A percentile compares a stretch with the other conserved stretches of the same genome.
phyloP scores from a whole-genome alignment of 64 coral and sea anemone species.

The Orbicella faveolata region DNA sequence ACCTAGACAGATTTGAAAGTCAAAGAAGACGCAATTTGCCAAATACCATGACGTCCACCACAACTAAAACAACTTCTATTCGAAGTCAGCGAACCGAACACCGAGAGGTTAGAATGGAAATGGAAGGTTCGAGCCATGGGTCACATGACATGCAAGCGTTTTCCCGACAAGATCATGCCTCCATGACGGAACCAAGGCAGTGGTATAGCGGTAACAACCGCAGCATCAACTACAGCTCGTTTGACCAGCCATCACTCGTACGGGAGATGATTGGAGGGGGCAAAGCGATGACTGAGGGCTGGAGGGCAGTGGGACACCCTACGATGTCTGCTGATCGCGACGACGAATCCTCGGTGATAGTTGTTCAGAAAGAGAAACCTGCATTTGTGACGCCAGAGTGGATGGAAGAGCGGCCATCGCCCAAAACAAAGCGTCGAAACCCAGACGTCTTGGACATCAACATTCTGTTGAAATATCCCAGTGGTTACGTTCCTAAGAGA shows the following conservation, averaged over 20 bases:
- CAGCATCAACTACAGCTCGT: background rate
- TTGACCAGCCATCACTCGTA: background rate
- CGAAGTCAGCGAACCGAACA: background rate
- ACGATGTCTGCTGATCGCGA: background rate
- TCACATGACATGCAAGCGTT: conserved; percentile 4
- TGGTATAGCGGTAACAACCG: background rate
- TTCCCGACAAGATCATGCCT: background rate
- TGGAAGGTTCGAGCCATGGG: background rate
- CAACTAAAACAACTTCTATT: background rate
- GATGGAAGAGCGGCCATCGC: conserved; percentile 1
- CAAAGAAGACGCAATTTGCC: background rate
- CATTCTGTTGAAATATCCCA: conserved; percentile 12
- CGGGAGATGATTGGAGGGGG: background rate
- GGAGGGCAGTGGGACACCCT: background rate
- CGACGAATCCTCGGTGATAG: background rate
- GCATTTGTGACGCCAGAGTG: background rate
- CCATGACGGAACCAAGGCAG: background rate
- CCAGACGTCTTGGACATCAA: background rate
- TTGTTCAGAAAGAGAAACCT: conserved; percentile 4
- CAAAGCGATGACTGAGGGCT: background rate
- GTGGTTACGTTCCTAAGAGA: background rate
- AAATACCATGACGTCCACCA: background rate
- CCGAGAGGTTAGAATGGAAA: background rate
- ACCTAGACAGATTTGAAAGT: background rate
- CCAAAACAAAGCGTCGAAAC: background rate